These are phyloP conservation scores for Lepidothrix coronata DNA, from an alignment of 2,113 vertebrate genomes.

Conservation along the genomic window DNA sequence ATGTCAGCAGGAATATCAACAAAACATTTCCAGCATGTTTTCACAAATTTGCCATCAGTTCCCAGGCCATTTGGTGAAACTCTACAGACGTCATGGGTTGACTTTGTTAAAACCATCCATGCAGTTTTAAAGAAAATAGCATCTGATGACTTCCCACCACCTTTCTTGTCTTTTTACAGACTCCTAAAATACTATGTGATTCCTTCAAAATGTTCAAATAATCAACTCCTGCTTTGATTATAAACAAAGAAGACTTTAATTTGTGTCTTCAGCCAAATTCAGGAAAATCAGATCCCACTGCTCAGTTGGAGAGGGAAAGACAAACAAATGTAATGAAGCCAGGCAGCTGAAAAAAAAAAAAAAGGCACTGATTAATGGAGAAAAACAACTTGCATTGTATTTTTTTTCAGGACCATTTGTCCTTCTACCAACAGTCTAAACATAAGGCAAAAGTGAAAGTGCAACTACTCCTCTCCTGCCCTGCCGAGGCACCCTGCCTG, in stretches of 20 bases:
- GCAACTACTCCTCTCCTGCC: background rate
- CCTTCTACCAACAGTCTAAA: background rate
- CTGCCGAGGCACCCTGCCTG: background rate
- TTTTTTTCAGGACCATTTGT: background rate
- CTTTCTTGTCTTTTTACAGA: slow-evolving; percentile 45
- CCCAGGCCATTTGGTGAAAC: slow-evolving; percentile 65
- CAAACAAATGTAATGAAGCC: slow-evolving; percentile 59
- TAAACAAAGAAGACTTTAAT: slow-evolving; percentile 66
- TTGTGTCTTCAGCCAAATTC: slow-evolving; percentile 57
- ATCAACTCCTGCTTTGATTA: slow-evolving; percentile 60
- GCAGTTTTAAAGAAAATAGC: slow-evolving; percentile 9
- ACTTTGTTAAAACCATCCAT: slow-evolving; percentile 48
- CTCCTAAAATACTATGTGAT: slow-evolving; percentile 16
- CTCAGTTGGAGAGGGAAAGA: slow-evolving; percentile 56
- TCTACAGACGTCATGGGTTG: slow-evolving; percentile 40
- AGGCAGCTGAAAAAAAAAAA: slow-evolving; percentile 29
- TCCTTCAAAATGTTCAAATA: slow-evolving; percentile 56
- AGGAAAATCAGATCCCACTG: slow-evolving; percentile 54
- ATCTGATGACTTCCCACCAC: slow-evolving; percentile 35
- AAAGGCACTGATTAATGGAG: slow-evolving; percentile 35
- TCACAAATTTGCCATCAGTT: slow-evolving; percentile 73
- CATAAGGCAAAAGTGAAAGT: slow-evolving; percentile 50
- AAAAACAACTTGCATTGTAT: background rate
- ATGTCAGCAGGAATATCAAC: slow-evolving; percentile 73
- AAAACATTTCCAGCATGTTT: slow-evolving; percentile 71